Evolutionary conservation across 2,888 invertebrate genomes (phyloP).

Genomic region (Heteromurus nitidus): DNA sequence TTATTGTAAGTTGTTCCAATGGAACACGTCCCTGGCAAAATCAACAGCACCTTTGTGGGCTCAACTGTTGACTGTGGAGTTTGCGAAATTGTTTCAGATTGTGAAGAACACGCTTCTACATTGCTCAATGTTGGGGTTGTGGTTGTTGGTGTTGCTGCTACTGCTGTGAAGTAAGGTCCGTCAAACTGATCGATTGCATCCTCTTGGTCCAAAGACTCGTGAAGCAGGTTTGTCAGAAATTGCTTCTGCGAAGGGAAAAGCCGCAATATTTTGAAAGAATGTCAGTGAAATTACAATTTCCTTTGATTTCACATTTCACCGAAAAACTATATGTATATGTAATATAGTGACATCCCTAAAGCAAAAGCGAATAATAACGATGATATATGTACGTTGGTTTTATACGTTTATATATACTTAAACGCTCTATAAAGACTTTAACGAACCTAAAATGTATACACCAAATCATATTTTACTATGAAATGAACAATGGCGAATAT

Average conservation of each 20-base stretch:
- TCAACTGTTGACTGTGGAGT: conserved; percentile 16
- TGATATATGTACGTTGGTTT: no score
- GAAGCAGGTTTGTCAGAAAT: conserved; percentile 57
- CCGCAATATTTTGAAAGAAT: conserved; percentile 8
- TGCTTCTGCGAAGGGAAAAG: conserved; percentile 57
- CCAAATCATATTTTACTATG: no score
- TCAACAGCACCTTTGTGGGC: conserved; percentile 25
- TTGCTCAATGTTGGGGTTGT: neutral
- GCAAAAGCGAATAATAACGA: no score
- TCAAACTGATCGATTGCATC: conserved; percentile 57
- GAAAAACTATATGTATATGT: no score
- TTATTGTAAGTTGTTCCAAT: neutral
- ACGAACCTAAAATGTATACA: no score
- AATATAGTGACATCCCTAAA: no score
- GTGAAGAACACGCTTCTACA: neutral
- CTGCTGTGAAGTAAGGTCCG: conserved; percentile 27
- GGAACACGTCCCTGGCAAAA: conserved; percentile 32
- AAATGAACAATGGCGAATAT: no score
- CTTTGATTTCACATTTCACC: no score
- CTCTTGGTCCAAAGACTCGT: conserved; percentile 53
- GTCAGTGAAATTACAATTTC: conserved; percentile 13
- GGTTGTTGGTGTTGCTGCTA: neutral
- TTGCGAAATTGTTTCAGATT: neutral
- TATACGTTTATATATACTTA: no score
- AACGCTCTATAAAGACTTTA: no score